Percentiles rank a stretch among this genome's conserved stretches.
phyloP scores from a whole-genome alignment of 2,888 invertebrate species.

The Didymodactylos carnosus region DNA sequence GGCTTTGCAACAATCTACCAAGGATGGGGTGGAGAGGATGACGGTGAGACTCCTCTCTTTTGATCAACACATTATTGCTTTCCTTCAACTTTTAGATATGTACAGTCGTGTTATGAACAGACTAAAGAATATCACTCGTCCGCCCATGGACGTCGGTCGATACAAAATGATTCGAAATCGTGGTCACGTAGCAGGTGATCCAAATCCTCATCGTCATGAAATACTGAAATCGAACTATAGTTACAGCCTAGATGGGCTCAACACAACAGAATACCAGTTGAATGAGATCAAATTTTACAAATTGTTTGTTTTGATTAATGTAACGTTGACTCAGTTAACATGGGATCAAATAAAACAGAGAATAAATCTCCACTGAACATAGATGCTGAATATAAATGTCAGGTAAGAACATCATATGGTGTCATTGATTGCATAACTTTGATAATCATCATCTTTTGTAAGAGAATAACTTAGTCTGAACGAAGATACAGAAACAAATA shows the following conservation, averaged over 20 bases:
- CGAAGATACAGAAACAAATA: no score
- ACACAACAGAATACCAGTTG: not conserved
- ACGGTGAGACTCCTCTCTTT: no score
- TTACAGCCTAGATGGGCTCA: not conserved
- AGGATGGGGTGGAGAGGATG: constrained; percentile 10
- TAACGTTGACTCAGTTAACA: not conserved
- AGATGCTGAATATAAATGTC: no score
- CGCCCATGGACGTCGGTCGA: not conserved
- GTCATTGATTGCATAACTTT: no score
- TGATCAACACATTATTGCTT: not conserved
- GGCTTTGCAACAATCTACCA: constrained; percentile 3
- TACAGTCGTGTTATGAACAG: not conserved
- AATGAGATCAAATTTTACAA: not conserved
- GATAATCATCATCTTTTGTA: no score
- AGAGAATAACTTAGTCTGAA: no score
- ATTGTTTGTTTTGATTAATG: not conserved
- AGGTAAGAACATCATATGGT: no score
- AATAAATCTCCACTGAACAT: no score
- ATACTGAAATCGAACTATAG: not conserved
- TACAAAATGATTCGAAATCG: not conserved
- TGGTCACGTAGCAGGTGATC: not conserved
- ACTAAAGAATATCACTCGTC: not conserved
- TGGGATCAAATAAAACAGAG: not conserved
- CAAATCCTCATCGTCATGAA: not conserved
- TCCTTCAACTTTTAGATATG: no score